These are phyloP conservation scores for Arion vulgaris DNA, from an alignment of 1,140 invertebrate genomes.

Conservation along the genomic window DNA sequence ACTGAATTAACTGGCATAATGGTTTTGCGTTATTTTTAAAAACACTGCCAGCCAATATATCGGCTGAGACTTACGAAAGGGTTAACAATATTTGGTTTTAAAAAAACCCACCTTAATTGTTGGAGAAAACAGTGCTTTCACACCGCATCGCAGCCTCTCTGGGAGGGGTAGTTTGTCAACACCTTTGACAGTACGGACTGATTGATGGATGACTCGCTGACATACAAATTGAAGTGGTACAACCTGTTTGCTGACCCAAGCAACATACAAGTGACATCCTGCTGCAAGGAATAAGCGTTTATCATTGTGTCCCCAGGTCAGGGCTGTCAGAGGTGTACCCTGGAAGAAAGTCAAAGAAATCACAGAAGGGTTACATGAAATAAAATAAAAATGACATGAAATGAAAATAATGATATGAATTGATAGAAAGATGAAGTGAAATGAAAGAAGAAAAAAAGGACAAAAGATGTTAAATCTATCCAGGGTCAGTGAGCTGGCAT, in stretches of 20 bases:
- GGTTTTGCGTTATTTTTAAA: too few relatives aligned
- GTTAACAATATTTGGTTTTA: too few relatives aligned
- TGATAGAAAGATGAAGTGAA: too few relatives aligned
- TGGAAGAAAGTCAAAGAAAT: conserved; percentile 64
- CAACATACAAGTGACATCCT: conserved; percentile 86
- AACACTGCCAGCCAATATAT: too few relatives aligned
- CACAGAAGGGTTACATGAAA: neutral
- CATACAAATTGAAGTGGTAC: conserved; percentile 91
- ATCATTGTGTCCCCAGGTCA: conserved; percentile 99
- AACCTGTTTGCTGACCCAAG: conserved; percentile 88
- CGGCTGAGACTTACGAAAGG: too few relatives aligned
- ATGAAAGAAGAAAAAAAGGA: too few relatives aligned
- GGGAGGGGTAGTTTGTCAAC: conserved; percentile 86
- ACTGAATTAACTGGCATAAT: too few relatives aligned
- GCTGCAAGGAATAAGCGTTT: conserved; percentile 93
- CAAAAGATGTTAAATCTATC: too few relatives aligned
- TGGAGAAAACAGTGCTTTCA: conserved; percentile 92
- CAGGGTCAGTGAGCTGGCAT: too few relatives aligned
- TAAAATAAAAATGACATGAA: too few relatives aligned
- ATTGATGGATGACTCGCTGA: conserved; percentile 80
- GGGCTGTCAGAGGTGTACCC: conserved; percentile 86
- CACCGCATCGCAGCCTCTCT: conserved; percentile 84
- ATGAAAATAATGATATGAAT: too few relatives aligned
- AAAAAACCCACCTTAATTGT: conserved; percentile 96
- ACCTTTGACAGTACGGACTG: conserved; percentile 75